Evolutionary conservation across 1,140 invertebrate species (phyloP), one percentile per base, ranked within the genome.

Genomic region (Tetraneura akinire): DNA sequence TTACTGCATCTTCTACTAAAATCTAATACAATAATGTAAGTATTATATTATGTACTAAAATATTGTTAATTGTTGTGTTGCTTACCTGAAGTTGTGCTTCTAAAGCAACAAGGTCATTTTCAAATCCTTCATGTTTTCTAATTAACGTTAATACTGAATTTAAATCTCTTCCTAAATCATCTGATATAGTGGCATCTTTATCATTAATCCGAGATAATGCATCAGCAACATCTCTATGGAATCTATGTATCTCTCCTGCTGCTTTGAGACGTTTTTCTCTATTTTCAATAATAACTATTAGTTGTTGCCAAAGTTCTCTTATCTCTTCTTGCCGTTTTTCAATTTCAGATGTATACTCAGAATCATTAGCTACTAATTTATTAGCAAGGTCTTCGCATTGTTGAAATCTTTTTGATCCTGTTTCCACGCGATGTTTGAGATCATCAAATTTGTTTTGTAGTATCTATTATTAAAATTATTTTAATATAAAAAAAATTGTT

Each of bases 181-280:
- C 92, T 10, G 94, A 92, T 47, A 97, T 89, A 6, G 91, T 91
- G 4, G 92, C 91, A 82, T 91, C 91, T 85, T 97, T 97, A 84
- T 96, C 94, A 83, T 94, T 92, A 47, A 98, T 96, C 37, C 96
- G 89, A 14, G 94, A 93, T 2, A 96, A 86, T 8, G 96, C 93
- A 84, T 99, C 97, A 10, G 93, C 94, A 0, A 97, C 96, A 86
- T 99, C 97, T 29, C 96, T 90, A 87, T 98, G 97, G 89, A 98
- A 98, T 53, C 96, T 89, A 86, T 98, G 97, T 82, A 98, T 96
- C 87, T 98, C 95, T 23, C 94, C 96, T 9, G 97, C 97, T 0
- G 95, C 96, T 83, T 92, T 90, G 11, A 99, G 87, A 70, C 96
- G 92, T 80, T 93, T 90, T 82, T 96, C 94, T 16, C 96, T 89